Evolutionary conservation across 2,113 vertebrate species (phyloP).

Genomic region (Cygnus atratus): DNA sequence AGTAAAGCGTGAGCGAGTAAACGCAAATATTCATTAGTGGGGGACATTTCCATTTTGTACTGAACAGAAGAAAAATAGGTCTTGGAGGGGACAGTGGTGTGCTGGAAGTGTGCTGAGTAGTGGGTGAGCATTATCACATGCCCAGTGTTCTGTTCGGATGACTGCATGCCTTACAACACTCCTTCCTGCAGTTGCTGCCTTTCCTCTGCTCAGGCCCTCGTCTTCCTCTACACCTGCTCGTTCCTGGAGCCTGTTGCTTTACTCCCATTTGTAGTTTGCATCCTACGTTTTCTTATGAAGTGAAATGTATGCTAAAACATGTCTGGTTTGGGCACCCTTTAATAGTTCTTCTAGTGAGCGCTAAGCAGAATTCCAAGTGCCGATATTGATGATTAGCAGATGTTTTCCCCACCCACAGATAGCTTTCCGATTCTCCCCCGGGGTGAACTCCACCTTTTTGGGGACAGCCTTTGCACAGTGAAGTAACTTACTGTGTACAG

Average conservation of each 20-base stretch:
- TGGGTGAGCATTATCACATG: rapidly evolving
- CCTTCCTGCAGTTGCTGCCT: not conserved
- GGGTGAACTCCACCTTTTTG: not conserved
- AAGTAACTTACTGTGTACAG: not conserved
- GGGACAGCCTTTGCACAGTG: not conserved
- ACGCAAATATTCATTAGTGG: not conserved
- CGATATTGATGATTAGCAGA: not conserved
- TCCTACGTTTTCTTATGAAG: not conserved
- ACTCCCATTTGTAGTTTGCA: not conserved
- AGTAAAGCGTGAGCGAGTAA: not conserved
- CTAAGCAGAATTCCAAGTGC: rapidly evolving
- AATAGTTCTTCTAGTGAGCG: not conserved
- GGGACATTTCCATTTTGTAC: not conserved
- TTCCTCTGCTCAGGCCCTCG: not conserved
- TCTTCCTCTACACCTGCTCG: not conserved
- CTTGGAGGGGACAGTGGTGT: not conserved
- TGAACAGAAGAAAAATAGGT: not conserved
- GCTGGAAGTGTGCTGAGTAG: not conserved
- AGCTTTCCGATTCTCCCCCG: not conserved
- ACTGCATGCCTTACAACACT: rapidly evolving
- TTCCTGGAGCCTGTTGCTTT: not conserved
- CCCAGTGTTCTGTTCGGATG: not conserved
- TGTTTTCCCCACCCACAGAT: not conserved
- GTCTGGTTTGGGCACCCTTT: not conserved
- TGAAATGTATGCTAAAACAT: not conserved